These are phyloP conservation scores for Leptinotarsa lineolata DNA, from an alignment of 1,140 invertebrate genomes.

Conservation along the genomic window DNA sequence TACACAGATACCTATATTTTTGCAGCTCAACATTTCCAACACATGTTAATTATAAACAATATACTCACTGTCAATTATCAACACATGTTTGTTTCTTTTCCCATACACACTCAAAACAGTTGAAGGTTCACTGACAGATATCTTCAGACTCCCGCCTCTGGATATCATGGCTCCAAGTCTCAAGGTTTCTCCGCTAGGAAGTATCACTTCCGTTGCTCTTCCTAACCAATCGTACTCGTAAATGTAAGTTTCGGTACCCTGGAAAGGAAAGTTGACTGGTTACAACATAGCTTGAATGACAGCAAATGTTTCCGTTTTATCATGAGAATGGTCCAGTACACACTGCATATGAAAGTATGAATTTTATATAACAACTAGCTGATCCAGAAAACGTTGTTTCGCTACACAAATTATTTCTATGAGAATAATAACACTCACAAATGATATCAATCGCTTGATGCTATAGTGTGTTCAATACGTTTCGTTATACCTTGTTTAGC, in stretches of 20 bases:
- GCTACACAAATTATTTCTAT: too few species aligned
- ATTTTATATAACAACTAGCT: too few species aligned
- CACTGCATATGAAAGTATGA: too few species aligned
- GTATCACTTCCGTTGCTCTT: constrained; percentile 78
- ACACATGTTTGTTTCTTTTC: constrained; percentile 61
- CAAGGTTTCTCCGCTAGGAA: constrained; percentile 88
- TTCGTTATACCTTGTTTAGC: too few species aligned
- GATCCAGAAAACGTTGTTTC: too few species aligned
- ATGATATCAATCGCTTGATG: too few species aligned
- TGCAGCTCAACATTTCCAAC: not conserved
- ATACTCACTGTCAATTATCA: constrained; percentile 59
- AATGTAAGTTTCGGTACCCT: constrained; percentile 84
- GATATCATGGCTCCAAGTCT: constrained; percentile 75
- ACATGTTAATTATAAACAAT: not conserved
- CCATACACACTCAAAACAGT: constrained; percentile 63
- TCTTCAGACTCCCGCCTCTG: constrained; percentile 73
- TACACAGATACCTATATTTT: too few species aligned
- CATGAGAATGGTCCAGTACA: too few species aligned
- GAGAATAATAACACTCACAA: too few species aligned
- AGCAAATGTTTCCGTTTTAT: too few species aligned
- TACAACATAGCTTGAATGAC: too few species aligned
- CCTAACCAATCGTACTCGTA: constrained; percentile 89
- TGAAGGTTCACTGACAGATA: constrained; percentile 64
- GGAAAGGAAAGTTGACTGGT: constrained; percentile 31
- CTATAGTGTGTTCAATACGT: too few species aligned